A percentile compares a stretch with the other conserved stretches of the same genome.
Conservation (phyloP, 2,888 invertebrate species). For the Heliconius ismenius region DNA sequence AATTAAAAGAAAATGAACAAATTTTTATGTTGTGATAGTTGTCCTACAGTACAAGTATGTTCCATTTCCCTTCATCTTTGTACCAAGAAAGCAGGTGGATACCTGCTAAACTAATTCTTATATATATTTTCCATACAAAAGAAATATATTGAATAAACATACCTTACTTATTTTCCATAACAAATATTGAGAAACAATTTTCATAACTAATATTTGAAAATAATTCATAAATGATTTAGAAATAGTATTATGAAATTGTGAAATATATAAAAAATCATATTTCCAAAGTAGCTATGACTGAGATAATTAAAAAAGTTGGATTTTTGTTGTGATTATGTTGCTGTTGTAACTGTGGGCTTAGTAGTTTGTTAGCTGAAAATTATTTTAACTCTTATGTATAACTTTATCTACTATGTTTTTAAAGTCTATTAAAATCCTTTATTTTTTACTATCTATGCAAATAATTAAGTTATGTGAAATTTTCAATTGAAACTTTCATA, state of each 20-base stretch:
- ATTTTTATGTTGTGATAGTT: not conserved
- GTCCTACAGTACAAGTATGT: constrained; percentile 7
- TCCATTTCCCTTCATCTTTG: not conserved
- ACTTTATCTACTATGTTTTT: not conserved
- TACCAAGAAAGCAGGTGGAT: not conserved
- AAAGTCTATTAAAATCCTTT: not conserved
- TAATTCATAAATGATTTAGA: not conserved
- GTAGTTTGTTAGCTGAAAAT: not conserved
- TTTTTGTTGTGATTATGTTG: not conserved
- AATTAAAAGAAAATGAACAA: not conserved
- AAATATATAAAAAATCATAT: not conserved
- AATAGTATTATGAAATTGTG: not conserved
- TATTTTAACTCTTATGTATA: not conserved
- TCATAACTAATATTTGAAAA: not conserved
- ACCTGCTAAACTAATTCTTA: not conserved
- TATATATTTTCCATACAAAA: not conserved
- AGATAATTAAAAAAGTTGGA: not conserved
- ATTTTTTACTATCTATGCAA: not conserved
- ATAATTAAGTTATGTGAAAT: not conserved
- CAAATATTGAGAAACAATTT: not conserved
- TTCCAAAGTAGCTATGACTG: constrained; percentile 8
- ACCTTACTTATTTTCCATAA: not conserved
- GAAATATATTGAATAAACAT: not conserved
- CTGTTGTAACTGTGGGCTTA: not conserved
- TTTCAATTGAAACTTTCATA: not conserved